Percentiles rank a stretch among this genome's conserved stretches.
Evolutionary conservation across 2,113 vertebrate genomes (phyloP).

Genomic region (Rhinogobius similis): DNA sequence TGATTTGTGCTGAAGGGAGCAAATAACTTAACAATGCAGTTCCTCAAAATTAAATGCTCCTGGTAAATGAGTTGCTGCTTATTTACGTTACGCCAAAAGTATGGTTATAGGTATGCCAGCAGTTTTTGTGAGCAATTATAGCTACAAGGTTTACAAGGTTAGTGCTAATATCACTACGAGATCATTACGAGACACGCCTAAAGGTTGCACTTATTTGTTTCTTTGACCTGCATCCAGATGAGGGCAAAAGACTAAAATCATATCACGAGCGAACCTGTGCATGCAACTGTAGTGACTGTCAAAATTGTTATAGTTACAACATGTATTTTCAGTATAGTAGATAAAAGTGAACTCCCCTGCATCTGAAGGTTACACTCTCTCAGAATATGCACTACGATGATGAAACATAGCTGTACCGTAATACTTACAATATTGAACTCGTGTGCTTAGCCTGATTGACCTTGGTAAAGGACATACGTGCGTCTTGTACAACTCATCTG

Average conservation of each 20-base stretch:
- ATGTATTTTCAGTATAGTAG: not conserved
- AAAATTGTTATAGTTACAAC: not conserved
- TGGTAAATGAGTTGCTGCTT: no score
- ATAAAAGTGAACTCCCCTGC: not conserved
- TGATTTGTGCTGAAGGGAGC: no score
- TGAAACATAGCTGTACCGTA: not conserved
- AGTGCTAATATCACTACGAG: no score
- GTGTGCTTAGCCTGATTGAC: not conserved
- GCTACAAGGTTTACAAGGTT: no score
- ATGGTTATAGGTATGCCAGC: no score
- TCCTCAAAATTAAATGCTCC: no score
- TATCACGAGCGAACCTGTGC: not conserved
- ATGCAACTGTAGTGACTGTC: not conserved
- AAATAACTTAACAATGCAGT: no score
- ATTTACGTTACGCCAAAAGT: no score
- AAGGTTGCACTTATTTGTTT: no score
- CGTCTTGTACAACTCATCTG: conserved; percentile 25
- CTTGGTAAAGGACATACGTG: not conserved
- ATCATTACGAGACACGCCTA: no score
- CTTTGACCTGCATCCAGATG: no score
- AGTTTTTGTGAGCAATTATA: no score
- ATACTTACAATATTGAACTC: not conserved
- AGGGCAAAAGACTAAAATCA: not conserved
- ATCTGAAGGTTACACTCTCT: not conserved
- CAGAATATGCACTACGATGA: not conserved